Evolutionary conservation across 2,113 vertebrate species (phyloP), one percentile per base, ranked within the genome.

Genomic region (Plotosus lineatus): DNA sequence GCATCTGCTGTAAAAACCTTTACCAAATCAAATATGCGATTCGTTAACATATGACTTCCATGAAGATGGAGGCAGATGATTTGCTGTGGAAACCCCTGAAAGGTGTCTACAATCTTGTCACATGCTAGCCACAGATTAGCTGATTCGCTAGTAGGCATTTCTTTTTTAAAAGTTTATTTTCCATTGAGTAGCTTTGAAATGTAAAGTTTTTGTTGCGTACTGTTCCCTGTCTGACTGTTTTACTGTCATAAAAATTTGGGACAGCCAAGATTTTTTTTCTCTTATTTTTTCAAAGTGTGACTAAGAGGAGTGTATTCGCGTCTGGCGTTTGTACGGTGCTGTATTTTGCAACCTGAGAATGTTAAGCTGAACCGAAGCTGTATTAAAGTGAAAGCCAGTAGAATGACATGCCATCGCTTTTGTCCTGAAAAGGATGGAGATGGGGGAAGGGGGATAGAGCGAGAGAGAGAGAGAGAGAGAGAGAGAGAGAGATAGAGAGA

Each of bases 331-430:
- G 75, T 77, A 58, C 50, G 28, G 75, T 21, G 58, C 76, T 50
- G 76, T 44, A 31, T 50, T 78, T 78, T 78, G 65, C 75, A 33
- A 51, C 56, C 26, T 1, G 75, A 19, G 58, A 77, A 77, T 42
- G 56, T 63, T 46, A 63, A 77, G 53, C 40, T 21, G 75, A 77
- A 56, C 75, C 63, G 75, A 61, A 77, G 75, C 75, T 86, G 86
- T 88, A 90, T 89, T 90, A 89, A 87, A 82, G 85, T 69, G 60
- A 73, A 81, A 85, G 77, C 86, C 86, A 44, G 77, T 84, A 85
- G 82, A 86, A 66, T 77, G 66, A 87, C 87, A 84, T 71, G 83
- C 76, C 82, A 87, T 82, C 80, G 85, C 90, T 89, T 91, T 90
- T 88, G 83, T 75, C 78, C 77, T 38, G 51, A 71, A 58, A 55